Base-by-base conservation (phyloP, 2,888 invertebrate genomes). In the Polia nebulosa region DNA sequence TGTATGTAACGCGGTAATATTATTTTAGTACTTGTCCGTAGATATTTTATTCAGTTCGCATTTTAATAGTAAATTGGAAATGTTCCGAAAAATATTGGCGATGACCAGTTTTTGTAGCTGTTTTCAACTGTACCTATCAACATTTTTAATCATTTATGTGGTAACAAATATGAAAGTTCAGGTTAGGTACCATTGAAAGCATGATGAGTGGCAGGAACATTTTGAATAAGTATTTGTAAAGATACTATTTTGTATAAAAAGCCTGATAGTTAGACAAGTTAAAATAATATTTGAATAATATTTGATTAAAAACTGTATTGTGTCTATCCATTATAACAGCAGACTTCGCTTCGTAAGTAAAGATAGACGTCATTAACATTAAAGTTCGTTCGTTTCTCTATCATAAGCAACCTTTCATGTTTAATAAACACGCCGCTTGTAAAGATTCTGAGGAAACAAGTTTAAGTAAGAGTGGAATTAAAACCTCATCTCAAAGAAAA, bases 401-500 rank as follows among this genome's bases (percentile, higher is more conserved):
- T 78, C 78, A 80, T 78, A 80, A 84, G 80, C 76, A 80, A 85
- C 76, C 81, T 87, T 88, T 89, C 79, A 87, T 86, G 84, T 86
- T 85, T 84, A 85, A 87, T 87, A 89, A 87, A 88, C 83, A 86
- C 80, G 81, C 69, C 82, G 83, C 83, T 87, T 83, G 78, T 81
- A 74, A 83, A 78, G 72, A 85, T 80, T 89, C 76, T 72, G 65
- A 62, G 71, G 76, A 81, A 87, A 89, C 87, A 87, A 88, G 82
- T 90, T 87, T 81, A 87, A 87, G 81, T 85, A 86, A 87, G 88
- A 90, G 87, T 88, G 80, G 87, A 92, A 91, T 93, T 92, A 92
- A 93, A 93, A 93, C 89, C 92, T 91, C 90, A 92, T 93, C 90
- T 87, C 85, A 85, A 87, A 89, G 90, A 92, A 92, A 93, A 92